Percentiles rank a stretch among this genome's conserved stretches.
These are phyloP conservation scores for Theretra japonica DNA, from an alignment of 2,888 invertebrate species.

Conservation along the genomic window DNA sequence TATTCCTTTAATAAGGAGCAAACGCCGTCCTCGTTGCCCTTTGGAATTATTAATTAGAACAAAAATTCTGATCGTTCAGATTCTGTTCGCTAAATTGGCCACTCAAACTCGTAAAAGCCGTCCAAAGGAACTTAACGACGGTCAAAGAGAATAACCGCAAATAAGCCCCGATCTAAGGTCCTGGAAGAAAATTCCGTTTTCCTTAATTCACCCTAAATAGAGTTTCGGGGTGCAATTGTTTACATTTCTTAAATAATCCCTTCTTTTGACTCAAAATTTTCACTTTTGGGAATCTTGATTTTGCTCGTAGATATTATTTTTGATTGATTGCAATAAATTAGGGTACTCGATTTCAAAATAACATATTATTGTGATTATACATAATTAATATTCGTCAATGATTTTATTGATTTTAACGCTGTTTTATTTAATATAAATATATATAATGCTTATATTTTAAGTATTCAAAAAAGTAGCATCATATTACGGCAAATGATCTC, in stretches of 20 bases:
- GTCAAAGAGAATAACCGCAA: conserved; percentile 85
- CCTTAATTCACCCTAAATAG: conserved; percentile 81
- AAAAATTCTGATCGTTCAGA: conserved; percentile 83
- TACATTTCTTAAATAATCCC: conserved; percentile 73
- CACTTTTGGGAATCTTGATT: neutral
- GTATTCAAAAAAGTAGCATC: no score
- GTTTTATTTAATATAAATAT: no score
- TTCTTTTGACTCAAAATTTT: neutral
- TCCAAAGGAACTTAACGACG: conserved; percentile 83
- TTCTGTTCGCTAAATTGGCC: conserved; percentile 82
- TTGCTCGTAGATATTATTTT: neutral
- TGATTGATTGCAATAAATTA: neutral
- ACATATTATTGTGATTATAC: no score
- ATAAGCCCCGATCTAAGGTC: conserved; percentile 81
- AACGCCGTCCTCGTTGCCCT: conserved; percentile 64
- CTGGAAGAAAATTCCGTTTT: conserved; percentile 79
- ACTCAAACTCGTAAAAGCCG: conserved; percentile 83
- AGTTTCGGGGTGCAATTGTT: conserved; percentile 74
- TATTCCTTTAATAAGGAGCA: conserved; percentile 73
- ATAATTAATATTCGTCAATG: no score
- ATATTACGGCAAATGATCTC: no score
- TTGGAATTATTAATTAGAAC: conserved; percentile 81
- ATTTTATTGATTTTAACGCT: no score
- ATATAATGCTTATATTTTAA: no score
- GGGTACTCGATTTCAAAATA: neutral